phyloP scores from a whole-genome alignment of 2,797 vertebrate species.

The Liparis tanakae region DNA sequence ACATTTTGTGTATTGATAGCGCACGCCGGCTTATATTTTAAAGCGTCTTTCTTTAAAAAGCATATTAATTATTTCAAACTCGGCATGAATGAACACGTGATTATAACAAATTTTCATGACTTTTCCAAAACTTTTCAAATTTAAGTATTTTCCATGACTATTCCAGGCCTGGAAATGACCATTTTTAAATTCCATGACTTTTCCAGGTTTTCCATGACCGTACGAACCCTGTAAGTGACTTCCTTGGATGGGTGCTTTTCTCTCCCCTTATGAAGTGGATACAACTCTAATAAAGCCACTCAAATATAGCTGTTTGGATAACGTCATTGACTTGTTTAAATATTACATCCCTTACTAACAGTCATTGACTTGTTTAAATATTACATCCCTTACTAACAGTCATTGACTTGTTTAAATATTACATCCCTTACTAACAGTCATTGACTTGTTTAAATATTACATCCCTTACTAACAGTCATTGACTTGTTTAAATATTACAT shows the following conservation, averaged over 20 bases:
- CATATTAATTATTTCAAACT: no score
- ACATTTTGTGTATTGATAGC: no score
- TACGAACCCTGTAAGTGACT: no score
- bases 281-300: not conserved
- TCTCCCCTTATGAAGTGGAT: conserved; percentile 4
- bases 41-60: no score
- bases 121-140: no score
- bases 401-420: not conserved
- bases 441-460: not conserved
- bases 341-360: not conserved
- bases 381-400: not conserved
- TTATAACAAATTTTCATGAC: no score
- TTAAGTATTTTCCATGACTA: no score
- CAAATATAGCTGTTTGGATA: not conserved
- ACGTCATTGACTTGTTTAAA: conserved; percentile 2
- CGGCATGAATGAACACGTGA: no score
- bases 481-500: not conserved
- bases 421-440: not conserved
- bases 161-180: no score
- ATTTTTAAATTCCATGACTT: no score
- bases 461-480: not conserved
- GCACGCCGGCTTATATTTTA: no score
- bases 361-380: not conserved
- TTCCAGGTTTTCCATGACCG: no score
- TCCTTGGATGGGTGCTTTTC: not conserved